These are phyloP conservation scores for Phyllostomus discolor DNA, from an alignment of 2,113 vertebrate species.

Conservation along the genomic window DNA sequence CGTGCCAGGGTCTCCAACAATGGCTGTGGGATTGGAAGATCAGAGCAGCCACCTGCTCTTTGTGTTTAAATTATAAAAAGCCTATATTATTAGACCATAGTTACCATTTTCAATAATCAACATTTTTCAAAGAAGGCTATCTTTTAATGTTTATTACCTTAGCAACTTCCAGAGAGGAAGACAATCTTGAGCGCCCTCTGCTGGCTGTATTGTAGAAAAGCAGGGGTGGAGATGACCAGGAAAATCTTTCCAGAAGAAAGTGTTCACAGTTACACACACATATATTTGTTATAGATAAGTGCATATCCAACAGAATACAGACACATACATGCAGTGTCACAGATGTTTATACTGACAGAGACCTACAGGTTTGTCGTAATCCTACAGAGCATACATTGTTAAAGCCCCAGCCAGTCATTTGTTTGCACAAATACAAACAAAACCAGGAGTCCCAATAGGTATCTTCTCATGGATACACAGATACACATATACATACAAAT, in stretches of 20 bases:
- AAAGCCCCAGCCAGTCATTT: background rate
- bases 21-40: background rate
- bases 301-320: background rate
- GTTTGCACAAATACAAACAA: background rate
- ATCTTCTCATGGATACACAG: background rate
- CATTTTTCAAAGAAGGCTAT: background rate
- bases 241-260: background rate
- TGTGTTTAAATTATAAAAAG: background rate
- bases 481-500: background rate
- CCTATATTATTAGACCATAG: background rate
- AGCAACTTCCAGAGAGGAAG: background rate
- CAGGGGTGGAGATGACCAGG: background rate
- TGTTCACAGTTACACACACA: background rate
- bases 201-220: background rate
- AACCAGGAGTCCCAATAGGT: background rate
- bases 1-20: background rate
- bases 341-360: background rate
- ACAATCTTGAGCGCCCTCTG: background rate
- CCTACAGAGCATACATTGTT: background rate
- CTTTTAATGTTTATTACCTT: conserved; percentile 15
- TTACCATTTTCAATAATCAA: background rate
- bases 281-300: background rate
- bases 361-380: background rate
- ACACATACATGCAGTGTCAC: background rate
- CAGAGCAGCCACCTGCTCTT: background rate